Evolutionary conservation across 2,113 vertebrate genomes (phyloP).

Genomic region (Nesospiza acunhae): DNA sequence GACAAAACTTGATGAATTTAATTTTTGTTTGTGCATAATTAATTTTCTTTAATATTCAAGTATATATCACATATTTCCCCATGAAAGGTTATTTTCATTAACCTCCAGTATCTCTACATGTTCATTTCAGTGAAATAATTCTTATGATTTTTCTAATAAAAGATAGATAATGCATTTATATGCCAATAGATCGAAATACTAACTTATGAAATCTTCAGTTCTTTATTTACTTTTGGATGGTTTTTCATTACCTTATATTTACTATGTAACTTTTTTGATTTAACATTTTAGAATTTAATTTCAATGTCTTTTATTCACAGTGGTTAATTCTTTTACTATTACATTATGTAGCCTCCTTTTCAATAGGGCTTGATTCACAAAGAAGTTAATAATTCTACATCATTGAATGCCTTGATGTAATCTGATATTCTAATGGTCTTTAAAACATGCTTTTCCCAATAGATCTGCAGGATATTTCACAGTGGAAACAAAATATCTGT

Average conservation of each 20-base stretch:
- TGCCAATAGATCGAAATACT: background rate
- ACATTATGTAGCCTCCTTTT: background rate
- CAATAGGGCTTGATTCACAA: background rate
- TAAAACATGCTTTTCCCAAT: background rate
- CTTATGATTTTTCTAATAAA: background rate
- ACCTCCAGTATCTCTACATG: background rate
- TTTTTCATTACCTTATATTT: background rate
- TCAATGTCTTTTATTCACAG: background rate
- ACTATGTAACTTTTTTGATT: background rate
- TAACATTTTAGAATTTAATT: background rate
- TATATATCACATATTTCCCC: background rate
- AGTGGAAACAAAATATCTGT: background rate
- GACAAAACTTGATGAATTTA: rapidly evolving
- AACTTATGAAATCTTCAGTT: background rate
- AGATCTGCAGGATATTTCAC: background rate
- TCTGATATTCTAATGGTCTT: background rate
- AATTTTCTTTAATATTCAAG: background rate
- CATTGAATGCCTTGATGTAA: background rate
- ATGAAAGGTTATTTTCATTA: background rate
- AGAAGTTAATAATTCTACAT: background rate
- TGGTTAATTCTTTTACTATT: background rate
- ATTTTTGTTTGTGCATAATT: background rate
- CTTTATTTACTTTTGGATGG: background rate
- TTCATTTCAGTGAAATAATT: background rate
- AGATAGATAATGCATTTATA: background rate